These are phyloP conservation scores for Anhinga rufa DNA, from an alignment of 2,113 vertebrate genomes.

Conservation along the genomic window DNA sequence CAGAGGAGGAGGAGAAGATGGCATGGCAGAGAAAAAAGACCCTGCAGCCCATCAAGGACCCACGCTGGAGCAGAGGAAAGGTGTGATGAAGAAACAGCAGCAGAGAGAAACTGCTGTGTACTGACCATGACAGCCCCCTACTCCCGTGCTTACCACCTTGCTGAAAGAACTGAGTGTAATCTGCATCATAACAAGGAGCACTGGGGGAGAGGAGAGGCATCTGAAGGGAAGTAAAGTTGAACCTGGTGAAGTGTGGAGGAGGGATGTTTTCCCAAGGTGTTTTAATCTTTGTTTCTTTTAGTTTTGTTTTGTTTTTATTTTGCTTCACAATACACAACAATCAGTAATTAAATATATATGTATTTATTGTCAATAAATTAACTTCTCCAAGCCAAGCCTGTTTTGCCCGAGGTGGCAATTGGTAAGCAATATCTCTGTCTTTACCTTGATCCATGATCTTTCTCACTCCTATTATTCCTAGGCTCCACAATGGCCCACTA, in stretches of 20 bases:
- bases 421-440: background rate
- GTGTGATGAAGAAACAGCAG: background rate
- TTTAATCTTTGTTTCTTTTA: background rate
- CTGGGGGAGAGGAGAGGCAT: background rate
- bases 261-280: background rate
- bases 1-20: background rate
- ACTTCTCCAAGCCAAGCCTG: accelerated
- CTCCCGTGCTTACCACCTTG: background rate
- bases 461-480: background rate
- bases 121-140: background rate
- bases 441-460: accelerated
- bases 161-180: background rate
- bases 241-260: background rate
- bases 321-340: background rate
- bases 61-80: background rate
- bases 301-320: background rate
- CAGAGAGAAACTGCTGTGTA: background rate
- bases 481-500: accelerated
- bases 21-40: background rate
- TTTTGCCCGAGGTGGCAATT: background rate
- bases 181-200: background rate
- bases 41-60: accelerated
- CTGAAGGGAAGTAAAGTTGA: background rate
- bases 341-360: background rate
- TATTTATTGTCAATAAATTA: background rate